Conservation (phyloP, 2,888 invertebrate species). For the Tenodera sinensis region DNA sequence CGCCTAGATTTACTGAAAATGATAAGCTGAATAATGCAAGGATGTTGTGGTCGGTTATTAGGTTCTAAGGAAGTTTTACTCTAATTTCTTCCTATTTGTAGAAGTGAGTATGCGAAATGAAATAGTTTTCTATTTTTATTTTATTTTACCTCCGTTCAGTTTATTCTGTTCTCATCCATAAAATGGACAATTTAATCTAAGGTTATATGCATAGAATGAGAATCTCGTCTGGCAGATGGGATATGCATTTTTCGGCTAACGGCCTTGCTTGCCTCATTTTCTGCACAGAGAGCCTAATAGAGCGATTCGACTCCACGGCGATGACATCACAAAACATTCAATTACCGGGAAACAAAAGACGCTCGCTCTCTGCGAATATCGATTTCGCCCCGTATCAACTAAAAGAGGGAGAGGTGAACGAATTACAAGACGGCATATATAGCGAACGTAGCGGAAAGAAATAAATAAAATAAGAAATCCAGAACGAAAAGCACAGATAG, state of each 20-base stretch:
- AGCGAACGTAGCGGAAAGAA: not conserved
- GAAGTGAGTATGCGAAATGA: too few species aligned
- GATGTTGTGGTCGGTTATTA: too few species aligned
- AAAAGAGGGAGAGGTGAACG: not conserved
- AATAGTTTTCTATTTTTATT: too few species aligned
- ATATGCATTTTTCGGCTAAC: not conserved
- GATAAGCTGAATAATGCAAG: too few species aligned
- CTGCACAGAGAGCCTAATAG: not conserved
- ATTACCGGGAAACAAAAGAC: not conserved
- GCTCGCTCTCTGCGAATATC: not conserved
- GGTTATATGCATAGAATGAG: too few species aligned
- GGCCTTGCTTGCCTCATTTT: not conserved
- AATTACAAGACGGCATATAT: not conserved
- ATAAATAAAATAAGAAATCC: not conserved
- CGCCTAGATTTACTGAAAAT: too few species aligned
- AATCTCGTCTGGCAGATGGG: not conserved
- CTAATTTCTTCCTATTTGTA: too few species aligned
- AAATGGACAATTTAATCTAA: too few species aligned
- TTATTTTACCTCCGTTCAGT: too few species aligned
- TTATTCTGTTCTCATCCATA: too few species aligned
- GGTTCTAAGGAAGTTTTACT: too few species aligned
- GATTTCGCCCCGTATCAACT: not conserved
- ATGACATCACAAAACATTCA: not conserved
- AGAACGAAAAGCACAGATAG: not conserved
- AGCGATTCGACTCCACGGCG: not conserved